A percentile compares a stretch with the other conserved stretches of the same genome.
phyloP scores from a whole-genome alignment of 1,140 invertebrate species.

The Nautilus pompilius region DNA sequence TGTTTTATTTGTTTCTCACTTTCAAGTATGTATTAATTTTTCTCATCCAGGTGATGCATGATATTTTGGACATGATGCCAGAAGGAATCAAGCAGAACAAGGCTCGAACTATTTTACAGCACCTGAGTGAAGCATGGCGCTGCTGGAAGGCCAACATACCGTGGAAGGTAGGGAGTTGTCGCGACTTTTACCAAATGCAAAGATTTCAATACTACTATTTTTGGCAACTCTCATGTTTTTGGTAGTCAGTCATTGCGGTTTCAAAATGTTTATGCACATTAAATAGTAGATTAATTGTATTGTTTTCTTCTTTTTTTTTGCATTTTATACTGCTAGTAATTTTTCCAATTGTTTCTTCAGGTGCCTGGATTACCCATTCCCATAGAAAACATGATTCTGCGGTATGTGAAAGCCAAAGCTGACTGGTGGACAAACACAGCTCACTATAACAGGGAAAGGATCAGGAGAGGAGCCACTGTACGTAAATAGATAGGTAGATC shows the following conservation, averaged over 20 bases:
- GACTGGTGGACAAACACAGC: conserved; percentile 99
- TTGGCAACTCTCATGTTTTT: too few relatives aligned
- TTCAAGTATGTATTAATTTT: background rate
- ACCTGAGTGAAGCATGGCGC: conserved; percentile 98
- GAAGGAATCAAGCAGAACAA: conserved; percentile 99
- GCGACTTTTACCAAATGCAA: too few relatives aligned
- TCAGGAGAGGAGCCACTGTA: conserved; percentile 60
- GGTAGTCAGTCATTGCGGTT: too few relatives aligned
- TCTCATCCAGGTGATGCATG: conserved; percentile 80
- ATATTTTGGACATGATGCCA: conserved; percentile 99
- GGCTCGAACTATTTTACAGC: conserved; percentile 96
- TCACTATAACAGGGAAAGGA: conserved; percentile 96
- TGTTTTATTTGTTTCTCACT: too few relatives aligned
- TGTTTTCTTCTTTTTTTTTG: background rate
- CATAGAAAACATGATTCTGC: conserved; percentile 99
- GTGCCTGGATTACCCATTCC: conserved; percentile 97
- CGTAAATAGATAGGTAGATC: too few relatives aligned
- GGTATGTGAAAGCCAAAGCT: conserved; percentile 99
- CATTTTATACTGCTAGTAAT: background rate
- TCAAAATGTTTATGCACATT: too few relatives aligned
- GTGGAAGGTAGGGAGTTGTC: conserved; percentile 83
- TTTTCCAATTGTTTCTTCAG: conserved; percentile 9
- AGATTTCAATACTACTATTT: too few relatives aligned
- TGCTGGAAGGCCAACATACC: conserved; percentile 99
- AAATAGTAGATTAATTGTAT: background rate